A percentile compares a stretch with the other conserved stretches of the same genome.
These are phyloP conservation scores for Hydrozoanthus gracilis DNA, from an alignment of 92 coral and sea anemone species.

Conservation along the genomic window DNA sequence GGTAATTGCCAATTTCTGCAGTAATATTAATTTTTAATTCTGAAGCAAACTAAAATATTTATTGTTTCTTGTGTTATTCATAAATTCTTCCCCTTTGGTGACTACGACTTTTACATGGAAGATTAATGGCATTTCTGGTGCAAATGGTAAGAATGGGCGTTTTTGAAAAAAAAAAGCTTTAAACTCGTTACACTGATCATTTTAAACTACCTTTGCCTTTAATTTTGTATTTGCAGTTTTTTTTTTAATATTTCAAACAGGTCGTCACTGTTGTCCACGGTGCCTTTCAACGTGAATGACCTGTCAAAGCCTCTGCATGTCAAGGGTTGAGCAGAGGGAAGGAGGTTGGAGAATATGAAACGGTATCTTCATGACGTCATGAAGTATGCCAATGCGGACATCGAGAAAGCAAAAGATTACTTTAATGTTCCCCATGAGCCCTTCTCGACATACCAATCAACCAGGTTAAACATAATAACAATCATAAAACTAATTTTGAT, in stretches of 20 bases:
- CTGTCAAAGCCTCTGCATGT: constrained; percentile 19
- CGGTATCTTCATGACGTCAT: constrained; percentile 31
- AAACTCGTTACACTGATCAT: background rate
- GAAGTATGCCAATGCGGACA: constrained; percentile 34
- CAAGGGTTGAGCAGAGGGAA: constrained; percentile 29
- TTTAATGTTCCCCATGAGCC: constrained; percentile 31
- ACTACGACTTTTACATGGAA: constrained; percentile 22
- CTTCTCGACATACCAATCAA: constrained; percentile 42
- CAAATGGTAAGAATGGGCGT: constrained; percentile 37
- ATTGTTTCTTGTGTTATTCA: constrained; percentile 3
- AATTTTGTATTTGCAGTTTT: constrained; percentile 23
- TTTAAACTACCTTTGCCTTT: constrained; percentile 21
- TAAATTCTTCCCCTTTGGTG: constrained; percentile 23
- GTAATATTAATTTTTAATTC: background rate
- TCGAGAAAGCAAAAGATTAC: constrained; percentile 34
- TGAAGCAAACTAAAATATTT: background rate
- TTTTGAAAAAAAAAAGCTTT: constrained; percentile 22
- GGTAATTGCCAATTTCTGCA: constrained; percentile 14
- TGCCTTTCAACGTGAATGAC: too few relatives aligned
- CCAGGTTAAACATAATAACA: constrained; percentile 30
- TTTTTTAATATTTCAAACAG: constrained; percentile 6
- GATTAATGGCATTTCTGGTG: constrained; percentile 27
- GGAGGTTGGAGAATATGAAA: constrained; percentile 28
- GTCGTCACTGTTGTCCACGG: constrained; percentile 42
- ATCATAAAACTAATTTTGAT: constrained; percentile 20